These are phyloP conservation scores for Dasypolia templi DNA, from an alignment of 2,888 invertebrate species.

Conservation along the genomic window DNA sequence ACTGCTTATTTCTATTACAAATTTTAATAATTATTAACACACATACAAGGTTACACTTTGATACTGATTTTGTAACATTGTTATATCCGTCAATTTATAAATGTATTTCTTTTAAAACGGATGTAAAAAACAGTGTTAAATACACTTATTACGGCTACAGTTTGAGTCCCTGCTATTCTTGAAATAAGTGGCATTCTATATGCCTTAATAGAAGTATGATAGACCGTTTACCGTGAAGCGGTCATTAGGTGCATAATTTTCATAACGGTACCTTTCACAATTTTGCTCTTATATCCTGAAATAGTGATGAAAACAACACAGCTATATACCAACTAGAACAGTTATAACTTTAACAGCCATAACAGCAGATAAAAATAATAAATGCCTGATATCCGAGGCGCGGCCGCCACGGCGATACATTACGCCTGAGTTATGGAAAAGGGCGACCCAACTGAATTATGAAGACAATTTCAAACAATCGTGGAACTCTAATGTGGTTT, in stretches of 20 bases:
- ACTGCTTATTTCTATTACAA: no score
- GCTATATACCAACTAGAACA: slow-evolving; percentile 40
- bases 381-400: slow-evolving; percentile 59
- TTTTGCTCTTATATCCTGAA: background rate
- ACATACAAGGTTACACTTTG: no score
- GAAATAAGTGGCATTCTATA: background rate
- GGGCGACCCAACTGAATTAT: slow-evolving; percentile 71
- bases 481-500: slow-evolving; percentile 66
- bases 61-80: no score
- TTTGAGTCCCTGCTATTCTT: no score
- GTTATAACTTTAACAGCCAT: slow-evolving; percentile 49
- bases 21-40: no score
- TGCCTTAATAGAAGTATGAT: background rate
- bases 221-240: background rate
- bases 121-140: no score
- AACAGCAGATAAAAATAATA: slow-evolving; percentile 66
- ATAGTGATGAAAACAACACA: slow-evolving; percentile 8
- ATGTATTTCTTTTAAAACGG: no score
- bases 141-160: no score
- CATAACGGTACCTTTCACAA: no score
- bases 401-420: slow-evolving; percentile 62
- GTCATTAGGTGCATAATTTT: background rate
- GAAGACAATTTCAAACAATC: slow-evolving; percentile 75
- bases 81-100: no score
- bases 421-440: slow-evolving; percentile 69